These are phyloP conservation scores for Neomicropteryx cornuta DNA, from an alignment of 1,140 invertebrate species.

Conservation along the genomic window DNA sequence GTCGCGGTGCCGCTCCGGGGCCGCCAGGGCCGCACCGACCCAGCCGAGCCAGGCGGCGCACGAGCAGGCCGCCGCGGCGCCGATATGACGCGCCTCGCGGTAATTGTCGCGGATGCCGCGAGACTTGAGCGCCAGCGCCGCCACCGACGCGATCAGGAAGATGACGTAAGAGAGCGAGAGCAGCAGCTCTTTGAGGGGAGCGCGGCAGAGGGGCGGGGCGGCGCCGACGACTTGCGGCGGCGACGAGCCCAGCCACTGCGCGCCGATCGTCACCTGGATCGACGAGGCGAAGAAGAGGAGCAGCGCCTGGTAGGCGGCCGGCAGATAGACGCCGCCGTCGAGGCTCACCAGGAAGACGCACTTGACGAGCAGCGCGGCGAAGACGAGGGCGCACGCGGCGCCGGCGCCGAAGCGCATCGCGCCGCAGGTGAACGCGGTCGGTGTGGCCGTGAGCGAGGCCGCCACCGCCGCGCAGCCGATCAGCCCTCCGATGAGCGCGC, in stretches of 20 bases:
- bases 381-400: slow-evolving; percentile 78
- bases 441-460: slow-evolving; percentile 67
- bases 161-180: slow-evolving; percentile 72
- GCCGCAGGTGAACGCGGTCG: slow-evolving; percentile 70
- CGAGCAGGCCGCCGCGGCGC: slow-evolving; percentile 68
- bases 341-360: slow-evolving; percentile 86
- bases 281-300: slow-evolving; percentile 81
- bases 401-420: slow-evolving; percentile 77
- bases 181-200: slow-evolving; percentile 56
- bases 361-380: slow-evolving; percentile 85
- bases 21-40: slow-evolving; percentile 61
- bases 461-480: slow-evolving; percentile 73
- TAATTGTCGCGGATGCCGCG: slow-evolving; percentile 87
- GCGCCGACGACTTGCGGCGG: slow-evolving; percentile 42
- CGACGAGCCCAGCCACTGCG: slow-evolving; percentile 71
- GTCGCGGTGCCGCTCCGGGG: slow-evolving; percentile 67
- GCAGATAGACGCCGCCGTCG: slow-evolving; percentile 85
- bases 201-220: slow-evolving; percentile 46
- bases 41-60: slow-evolving; percentile 82
- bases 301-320: slow-evolving; percentile 81
- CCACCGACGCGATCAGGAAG: slow-evolving; percentile 74
- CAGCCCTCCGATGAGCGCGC: slow-evolving; percentile 78
- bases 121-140: slow-evolving; percentile 70
- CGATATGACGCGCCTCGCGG: slow-evolving; percentile 79
- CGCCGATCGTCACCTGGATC: slow-evolving; percentile 80